Evolutionary conservation across 2,797 vertebrate genomes (phyloP).

Genomic region (Avahi laniger): DNA sequence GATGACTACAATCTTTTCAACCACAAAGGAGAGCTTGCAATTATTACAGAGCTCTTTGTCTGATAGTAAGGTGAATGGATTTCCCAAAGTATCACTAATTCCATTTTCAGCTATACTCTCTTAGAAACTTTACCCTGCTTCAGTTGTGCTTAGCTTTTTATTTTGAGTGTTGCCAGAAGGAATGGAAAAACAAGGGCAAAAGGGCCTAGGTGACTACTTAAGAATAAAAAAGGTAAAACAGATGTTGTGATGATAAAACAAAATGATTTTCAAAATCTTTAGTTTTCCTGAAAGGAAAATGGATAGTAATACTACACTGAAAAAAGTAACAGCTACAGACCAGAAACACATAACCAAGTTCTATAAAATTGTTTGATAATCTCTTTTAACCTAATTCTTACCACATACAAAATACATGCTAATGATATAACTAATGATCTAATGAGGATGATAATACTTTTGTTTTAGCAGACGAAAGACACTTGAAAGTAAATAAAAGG

Average conservation of each 20-base stretch:
- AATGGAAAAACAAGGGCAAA: slow-evolving; percentile 1
- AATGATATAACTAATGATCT: not conserved
- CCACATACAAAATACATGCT: not conserved
- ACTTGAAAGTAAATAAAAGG: slow-evolving; percentile 28
- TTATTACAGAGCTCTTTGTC: slow-evolving; percentile 70
- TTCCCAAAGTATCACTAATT: slow-evolving; percentile 46
- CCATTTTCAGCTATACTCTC: not conserved
- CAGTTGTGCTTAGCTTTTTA: not conserved
- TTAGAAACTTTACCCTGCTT: not conserved
- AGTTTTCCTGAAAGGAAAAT: slow-evolving; percentile 6
- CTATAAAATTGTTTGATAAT: not conserved
- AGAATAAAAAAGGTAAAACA: slow-evolving; percentile 2
- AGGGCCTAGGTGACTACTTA: not conserved
- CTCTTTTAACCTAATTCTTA: not conserved
- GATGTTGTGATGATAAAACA: not conserved
- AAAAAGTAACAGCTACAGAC: not conserved
- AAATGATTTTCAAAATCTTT: slow-evolving; percentile 22
- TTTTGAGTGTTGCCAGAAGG: not conserved
- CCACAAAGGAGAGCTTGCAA: slow-evolving; percentile 70
- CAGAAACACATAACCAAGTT: not conserved
- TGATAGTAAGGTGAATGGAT: slow-evolving; percentile 3
- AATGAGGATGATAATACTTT: slow-evolving; percentile 4
- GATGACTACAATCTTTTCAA: slow-evolving; percentile 77
- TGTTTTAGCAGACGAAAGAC: not conserved
- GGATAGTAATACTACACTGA: not conserved